Conservation (phyloP, 2,113 vertebrate genomes). For the Trinectes maculatus region DNA sequence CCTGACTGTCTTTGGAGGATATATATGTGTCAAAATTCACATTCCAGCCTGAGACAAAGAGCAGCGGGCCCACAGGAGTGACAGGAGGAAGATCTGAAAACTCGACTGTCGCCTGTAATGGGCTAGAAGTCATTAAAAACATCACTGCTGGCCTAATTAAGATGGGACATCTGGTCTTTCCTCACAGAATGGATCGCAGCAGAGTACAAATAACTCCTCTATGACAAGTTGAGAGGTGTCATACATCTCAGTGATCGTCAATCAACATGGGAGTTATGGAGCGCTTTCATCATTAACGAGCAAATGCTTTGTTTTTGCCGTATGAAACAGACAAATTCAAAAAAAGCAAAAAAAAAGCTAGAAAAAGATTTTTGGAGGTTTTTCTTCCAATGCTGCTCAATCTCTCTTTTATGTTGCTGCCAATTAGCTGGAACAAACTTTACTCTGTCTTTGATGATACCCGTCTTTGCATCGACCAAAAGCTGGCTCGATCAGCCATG, state of each 20-base stretch:
- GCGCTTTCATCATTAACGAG: slow-evolving; percentile 82
- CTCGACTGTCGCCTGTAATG: slow-evolving; percentile 77
- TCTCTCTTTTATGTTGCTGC: slow-evolving; percentile 72
- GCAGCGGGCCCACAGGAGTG: slow-evolving; percentile 68
- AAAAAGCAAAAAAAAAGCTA: slow-evolving; percentile 24
- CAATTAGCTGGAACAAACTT: slow-evolving; percentile 76
- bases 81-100: slow-evolving; percentile 79
- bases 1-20: slow-evolving; percentile 63
- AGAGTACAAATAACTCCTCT: slow-evolving; percentile 84
- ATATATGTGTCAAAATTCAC: slow-evolving; percentile 72
- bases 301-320: slow-evolving; percentile 77
- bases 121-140: slow-evolving; percentile 86
- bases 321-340: slow-evolving; percentile 67
- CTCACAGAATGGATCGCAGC: slow-evolving; percentile 80
- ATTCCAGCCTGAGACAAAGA: slow-evolving; percentile 63
- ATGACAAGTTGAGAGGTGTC: slow-evolving; percentile 85
- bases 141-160: slow-evolving; percentile 93
- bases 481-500: slow-evolving; percentile 24
- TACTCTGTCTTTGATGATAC: slow-evolving; percentile 61
- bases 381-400: slow-evolving; percentile 59
- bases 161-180: slow-evolving; percentile 89
- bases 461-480: slow-evolving; percentile 44
- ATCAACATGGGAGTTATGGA: slow-evolving; percentile 81
- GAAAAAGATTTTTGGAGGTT: too few relatives aligned
- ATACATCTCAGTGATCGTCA: slow-evolving; percentile 85